Base-by-base conservation (phyloP, 2,888 invertebrate species). In the Melanargia galathea region DNA sequence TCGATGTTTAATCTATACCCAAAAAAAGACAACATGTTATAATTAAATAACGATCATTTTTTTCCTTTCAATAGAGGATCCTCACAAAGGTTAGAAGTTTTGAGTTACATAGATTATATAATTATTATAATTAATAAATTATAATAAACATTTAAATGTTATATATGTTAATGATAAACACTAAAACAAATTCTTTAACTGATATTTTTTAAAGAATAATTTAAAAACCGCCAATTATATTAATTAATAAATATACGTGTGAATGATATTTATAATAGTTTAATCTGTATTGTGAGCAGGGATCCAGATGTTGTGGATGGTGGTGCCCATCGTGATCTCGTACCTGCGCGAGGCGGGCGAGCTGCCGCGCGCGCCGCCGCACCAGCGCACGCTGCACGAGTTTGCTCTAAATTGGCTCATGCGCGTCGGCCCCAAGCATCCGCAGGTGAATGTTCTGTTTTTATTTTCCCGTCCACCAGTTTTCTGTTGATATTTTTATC, bases 351-450 rank as follows among this genome's bases (percentile, higher is more conserved):
- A 96, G 69, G 93, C 94, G 11, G 86, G 92, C 51, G 93, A 94
- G 72, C 78, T 95, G 43, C 16, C 73, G 1, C 76, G 77, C 6
- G 82, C 83, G 10, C 68, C 84, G 62, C 93, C 95, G 71, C 94
- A 94, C 80, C 93, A 93, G 45, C 92, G 94, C 43, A 92, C 93
- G 56, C 90, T 98, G 46, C 98, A 99, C 83, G 97, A 98, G 70
- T 95, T 96, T 75, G 96, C 97, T 68, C 93, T 99, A 71, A 95
- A 96, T 71, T 96, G 96, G 94, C 93, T 99, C 18, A 97, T 97
- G 83, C 95, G 95, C 78, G 95, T 98, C 73, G 99, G 98, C 0
- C 97, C 98, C 0, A 96, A 96, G 79, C 97, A 98, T 90, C 97
- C 98, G 20, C 95, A 97, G 93, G 95, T 95, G 45, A 54, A n/a